Conservation (phyloP, 2,888 invertebrate species). For the Acrobasis suavella region DNA sequence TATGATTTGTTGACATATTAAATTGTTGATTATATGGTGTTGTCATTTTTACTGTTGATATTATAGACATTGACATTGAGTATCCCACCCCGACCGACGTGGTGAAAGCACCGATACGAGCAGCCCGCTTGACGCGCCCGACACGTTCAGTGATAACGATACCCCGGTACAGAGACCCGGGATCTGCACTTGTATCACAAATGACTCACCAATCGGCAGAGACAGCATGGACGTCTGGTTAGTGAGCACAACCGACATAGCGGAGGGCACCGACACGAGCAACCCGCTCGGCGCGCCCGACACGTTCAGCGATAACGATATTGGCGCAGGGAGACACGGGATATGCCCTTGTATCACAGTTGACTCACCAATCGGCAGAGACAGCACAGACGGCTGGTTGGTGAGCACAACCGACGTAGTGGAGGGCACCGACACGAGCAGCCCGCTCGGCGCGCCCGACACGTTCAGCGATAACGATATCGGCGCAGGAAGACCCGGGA, state of each 20-base stretch:
- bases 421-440: slow-evolving; percentile 86
- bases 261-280: slow-evolving; percentile 85
- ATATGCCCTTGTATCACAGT: background rate
- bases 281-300: slow-evolving; percentile 86
- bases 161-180: too few species aligned
- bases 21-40: too few species aligned
- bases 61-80: too few species aligned
- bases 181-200: background rate
- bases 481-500: slow-evolving; percentile 92
- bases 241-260: slow-evolving; percentile 72
- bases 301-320: slow-evolving; percentile 57
- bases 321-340: slow-evolving; percentile 87
- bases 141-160: slow-evolving; percentile 65
- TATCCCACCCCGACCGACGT: too few species aligned
- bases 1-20: too few species aligned
- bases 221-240: slow-evolving; percentile 84
- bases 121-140: slow-evolving; percentile 85
- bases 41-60: too few species aligned
- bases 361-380: slow-evolving; percentile 83
- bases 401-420: slow-evolving; percentile 74
- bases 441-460: slow-evolving; percentile 85
- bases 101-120: slow-evolving; percentile 86
- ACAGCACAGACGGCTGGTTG: slow-evolving; percentile 83
- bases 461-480: slow-evolving; percentile 90
- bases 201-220: slow-evolving; percentile 81